Evolutionary conservation across 2,888 invertebrate species (phyloP).

Genomic region (Anticlea derivata): DNA sequence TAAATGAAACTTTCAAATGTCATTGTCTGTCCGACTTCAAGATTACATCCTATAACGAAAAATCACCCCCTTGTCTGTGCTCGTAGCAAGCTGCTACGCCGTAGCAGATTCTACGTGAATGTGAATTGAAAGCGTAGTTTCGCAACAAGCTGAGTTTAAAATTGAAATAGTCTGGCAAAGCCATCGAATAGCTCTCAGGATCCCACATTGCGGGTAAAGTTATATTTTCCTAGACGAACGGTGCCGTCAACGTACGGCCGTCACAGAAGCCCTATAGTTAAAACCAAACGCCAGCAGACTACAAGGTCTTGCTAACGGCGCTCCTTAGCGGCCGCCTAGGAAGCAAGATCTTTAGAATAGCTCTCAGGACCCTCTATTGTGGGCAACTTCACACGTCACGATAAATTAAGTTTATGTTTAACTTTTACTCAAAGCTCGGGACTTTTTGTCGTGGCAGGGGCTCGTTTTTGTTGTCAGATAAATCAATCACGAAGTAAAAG

Average conservation of each 20-base stretch:
- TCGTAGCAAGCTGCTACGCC: slow-evolving; percentile 14
- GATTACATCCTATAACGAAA: too few species aligned
- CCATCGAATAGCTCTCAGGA: neutral
- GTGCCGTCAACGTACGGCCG: too few species aligned
- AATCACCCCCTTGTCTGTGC: neutral
- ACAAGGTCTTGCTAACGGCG: too few species aligned
- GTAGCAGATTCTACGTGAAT: neutral
- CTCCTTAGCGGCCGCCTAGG: too few species aligned
- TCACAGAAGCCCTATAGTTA: too few species aligned
- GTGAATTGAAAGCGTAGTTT: slow-evolving; percentile 2
- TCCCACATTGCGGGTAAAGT: too few species aligned
- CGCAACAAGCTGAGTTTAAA: neutral
- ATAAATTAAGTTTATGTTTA: slow-evolving; percentile 10
- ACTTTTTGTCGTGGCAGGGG: neutral
- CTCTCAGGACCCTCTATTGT: neutral
- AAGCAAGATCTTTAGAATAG: neutral
- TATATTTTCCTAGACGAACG: too few species aligned
- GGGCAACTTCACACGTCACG: neutral
- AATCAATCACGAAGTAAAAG: slow-evolving; percentile 11
- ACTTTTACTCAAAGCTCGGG: slow-evolving; percentile 1
- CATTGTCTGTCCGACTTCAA: too few species aligned
- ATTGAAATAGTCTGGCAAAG: neutral
- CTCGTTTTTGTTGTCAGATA: neutral
- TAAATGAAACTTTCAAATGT: too few species aligned
- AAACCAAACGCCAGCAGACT: too few species aligned